Evolutionary conservation across 2,113 vertebrate species (phyloP).

Genomic region (Oreochromis niloticus): DNA sequence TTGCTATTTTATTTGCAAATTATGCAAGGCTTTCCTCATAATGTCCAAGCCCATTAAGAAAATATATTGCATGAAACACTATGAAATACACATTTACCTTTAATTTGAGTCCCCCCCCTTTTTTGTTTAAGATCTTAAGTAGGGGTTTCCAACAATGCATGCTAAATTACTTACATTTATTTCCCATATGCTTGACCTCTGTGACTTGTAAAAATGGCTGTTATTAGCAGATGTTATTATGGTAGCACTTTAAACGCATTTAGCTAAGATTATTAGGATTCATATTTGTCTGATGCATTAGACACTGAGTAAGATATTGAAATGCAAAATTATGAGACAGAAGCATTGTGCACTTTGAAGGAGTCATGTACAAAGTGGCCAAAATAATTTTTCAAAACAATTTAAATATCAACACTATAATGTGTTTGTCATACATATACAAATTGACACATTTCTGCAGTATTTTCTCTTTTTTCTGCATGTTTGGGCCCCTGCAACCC

Average conservation of each 20-base stretch:
- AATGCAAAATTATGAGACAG: neutral
- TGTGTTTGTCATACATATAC: no score
- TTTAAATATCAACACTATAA: no score
- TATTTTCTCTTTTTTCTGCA: no score
- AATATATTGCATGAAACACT: neutral
- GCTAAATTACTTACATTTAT: neutral
- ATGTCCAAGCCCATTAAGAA: neutral
- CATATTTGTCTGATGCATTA: neutral
- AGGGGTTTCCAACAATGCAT: neutral
- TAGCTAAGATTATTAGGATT: neutral
- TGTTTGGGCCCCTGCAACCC: no score
- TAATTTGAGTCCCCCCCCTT: neutral
- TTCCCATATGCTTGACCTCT: neutral
- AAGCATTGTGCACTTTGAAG: neutral
- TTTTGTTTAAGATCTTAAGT: neutral
- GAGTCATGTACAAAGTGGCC: neutral
- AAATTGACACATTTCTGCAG: no score
- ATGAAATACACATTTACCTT: neutral
- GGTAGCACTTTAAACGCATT: neutral
- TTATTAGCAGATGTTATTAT: neutral
- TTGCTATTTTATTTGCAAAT: neutral
- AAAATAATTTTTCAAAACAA: no score
- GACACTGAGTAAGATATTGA: neutral
- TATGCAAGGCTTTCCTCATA: neutral
- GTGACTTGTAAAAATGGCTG: neutral